phyloP scores from a whole-genome alignment of 1,140 invertebrate genomes.

The Philopotamus ludificatus region DNA sequence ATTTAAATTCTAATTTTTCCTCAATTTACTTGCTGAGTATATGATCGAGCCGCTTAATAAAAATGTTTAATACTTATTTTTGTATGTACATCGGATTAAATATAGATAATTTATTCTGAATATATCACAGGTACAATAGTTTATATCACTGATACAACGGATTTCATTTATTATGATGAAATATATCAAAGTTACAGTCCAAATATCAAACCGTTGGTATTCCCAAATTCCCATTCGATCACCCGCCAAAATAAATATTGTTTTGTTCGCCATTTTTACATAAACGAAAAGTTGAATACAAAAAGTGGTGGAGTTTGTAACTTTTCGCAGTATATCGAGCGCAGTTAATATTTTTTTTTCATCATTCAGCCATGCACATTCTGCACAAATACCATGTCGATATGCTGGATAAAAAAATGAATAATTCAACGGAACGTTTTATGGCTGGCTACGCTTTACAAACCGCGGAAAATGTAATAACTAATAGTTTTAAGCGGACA shows the following conservation, averaged over 20 bases:
- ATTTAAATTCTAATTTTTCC: no score
- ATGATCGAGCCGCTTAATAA: no score
- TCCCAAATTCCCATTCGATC: constrained; percentile 31
- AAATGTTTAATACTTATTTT: no score
- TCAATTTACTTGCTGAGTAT: no score
- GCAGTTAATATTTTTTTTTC: background rate
- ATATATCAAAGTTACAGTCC: no score
- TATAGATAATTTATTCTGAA: no score
- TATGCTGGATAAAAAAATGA: constrained; percentile 4
- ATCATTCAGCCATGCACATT: constrained; percentile 1
- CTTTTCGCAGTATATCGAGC: background rate
- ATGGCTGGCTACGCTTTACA: background rate
- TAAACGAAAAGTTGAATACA: constrained; percentile 4
- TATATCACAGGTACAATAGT: no score
- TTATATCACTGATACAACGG: no score
- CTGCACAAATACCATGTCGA: constrained; percentile 8
- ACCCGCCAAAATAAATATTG: constrained; percentile 37
- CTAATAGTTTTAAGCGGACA: background rate
- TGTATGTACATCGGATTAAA: no score
- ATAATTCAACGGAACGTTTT: background rate
- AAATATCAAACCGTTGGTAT: background rate
- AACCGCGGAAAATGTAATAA: constrained; percentile 2
- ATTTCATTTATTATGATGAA: no score
- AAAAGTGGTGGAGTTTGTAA: background rate
- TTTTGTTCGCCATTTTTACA: constrained; percentile 23